Percentiles rank a stretch among this genome's conserved stretches.
Evolutionary conservation across 1,140 invertebrate species (phyloP).

Genomic region (Drosophila fuyamai): DNA sequence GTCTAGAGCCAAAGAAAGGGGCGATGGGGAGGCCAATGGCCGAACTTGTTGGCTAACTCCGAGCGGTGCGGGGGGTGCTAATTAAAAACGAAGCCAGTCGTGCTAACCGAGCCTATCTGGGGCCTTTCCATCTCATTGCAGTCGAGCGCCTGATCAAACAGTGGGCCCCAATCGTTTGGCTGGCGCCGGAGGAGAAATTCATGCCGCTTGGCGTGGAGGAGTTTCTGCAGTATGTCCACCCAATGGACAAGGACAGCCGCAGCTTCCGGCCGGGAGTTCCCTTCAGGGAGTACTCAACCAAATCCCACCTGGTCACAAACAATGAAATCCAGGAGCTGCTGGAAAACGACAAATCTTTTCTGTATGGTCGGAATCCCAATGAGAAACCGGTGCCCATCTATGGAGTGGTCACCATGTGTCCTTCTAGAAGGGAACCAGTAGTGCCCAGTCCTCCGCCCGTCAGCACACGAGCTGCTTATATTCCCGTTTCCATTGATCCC

Average conservation of each 20-base stretch:
- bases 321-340: slow-evolving; percentile 86
- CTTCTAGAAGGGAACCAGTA: slow-evolving; percentile 8
- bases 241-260: slow-evolving; percentile 76
- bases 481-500: slow-evolving; percentile 76
- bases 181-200: slow-evolving; percentile 88
- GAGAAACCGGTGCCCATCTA: slow-evolving; percentile 87
- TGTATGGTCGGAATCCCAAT: slow-evolving; percentile 87
- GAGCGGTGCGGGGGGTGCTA: slow-evolving; percentile 22
- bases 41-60: slow-evolving; percentile 53
- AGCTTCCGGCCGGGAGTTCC: slow-evolving; percentile 63
- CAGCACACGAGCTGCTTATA: slow-evolving; percentile 70
- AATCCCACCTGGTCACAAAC: slow-evolving; percentile 86
- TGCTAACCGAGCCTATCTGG: slow-evolving; percentile 33
- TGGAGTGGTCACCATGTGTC: slow-evolving; percentile 86
- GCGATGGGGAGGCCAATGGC: slow-evolving; percentile 26
- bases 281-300: slow-evolving; percentile 81
- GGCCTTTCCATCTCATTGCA: slow-evolving; percentile 57
- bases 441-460: slow-evolving; percentile 11
- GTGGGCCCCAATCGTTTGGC: slow-evolving; percentile 89
- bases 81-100: slow-evolving; percentile 47
- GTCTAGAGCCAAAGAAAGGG: slow-evolving; percentile 5
- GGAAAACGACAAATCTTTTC: slow-evolving; percentile 86
- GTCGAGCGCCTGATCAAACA: slow-evolving; percentile 85
- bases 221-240: slow-evolving; percentile 87
- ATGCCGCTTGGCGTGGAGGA: slow-evolving; percentile 87